These are phyloP conservation scores for Scophthalmus maximus DNA, from an alignment of 2,113 vertebrate species.

Conservation along the genomic window DNA sequence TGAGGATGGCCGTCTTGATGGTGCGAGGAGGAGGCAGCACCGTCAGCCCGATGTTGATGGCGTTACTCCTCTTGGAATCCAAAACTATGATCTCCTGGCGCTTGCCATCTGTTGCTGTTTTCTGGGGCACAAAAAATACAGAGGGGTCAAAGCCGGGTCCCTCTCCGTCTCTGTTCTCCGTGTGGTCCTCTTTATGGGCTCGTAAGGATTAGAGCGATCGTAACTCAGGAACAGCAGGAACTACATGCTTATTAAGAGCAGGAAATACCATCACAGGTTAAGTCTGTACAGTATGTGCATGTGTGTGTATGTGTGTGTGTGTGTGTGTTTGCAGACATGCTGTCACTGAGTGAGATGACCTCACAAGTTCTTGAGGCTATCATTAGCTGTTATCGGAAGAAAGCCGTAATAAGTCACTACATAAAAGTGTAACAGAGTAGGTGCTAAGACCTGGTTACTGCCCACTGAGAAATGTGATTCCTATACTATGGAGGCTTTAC, in stretches of 20 bases:
- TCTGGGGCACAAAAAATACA: slow-evolving; percentile 78
- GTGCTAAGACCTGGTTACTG: no score
- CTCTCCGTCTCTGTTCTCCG: neutral
- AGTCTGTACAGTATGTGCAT: neutral
- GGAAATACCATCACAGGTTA: slow-evolving; percentile 9
- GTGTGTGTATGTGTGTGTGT: neutral
- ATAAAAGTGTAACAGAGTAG: slow-evolving; percentile 44
- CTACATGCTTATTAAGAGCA: slow-evolving; percentile 18
- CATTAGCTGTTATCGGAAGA: slow-evolving; percentile 20
- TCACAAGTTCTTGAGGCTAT: slow-evolving; percentile 15
- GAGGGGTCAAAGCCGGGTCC: neutral
- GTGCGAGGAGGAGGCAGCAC: slow-evolving; percentile 95
- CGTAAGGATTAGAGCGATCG: slow-evolving; percentile 39
- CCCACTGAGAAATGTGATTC: no score
- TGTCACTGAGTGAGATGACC: slow-evolving; percentile 31
- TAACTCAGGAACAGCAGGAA: slow-evolving; percentile 31
- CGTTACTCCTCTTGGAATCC: slow-evolving; percentile 97
- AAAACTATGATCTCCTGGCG: slow-evolving; percentile 95
- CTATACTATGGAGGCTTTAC: neutral
- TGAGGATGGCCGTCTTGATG: slow-evolving; percentile 97
- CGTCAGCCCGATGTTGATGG: slow-evolving; percentile 97
- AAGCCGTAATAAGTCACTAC: slow-evolving; percentile 23
- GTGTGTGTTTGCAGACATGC: neutral
- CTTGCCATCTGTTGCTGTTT: slow-evolving; percentile 94
- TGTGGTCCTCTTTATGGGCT: slow-evolving; percentile 51